These are phyloP conservation scores for Drosophila lini DNA, from an alignment of 1,140 invertebrate genomes.

Conservation along the genomic window DNA sequence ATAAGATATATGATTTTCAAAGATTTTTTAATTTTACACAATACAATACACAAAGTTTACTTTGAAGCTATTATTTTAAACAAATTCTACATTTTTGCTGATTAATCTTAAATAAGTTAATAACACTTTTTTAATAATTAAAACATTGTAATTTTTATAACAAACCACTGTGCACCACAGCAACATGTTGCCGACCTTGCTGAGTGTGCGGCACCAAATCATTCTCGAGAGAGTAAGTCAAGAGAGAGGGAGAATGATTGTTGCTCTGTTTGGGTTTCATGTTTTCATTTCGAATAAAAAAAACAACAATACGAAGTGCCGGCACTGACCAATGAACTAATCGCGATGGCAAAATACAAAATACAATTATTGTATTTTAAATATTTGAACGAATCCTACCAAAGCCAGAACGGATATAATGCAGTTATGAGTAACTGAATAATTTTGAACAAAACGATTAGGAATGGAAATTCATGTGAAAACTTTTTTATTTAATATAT, in stretches of 20 bases:
- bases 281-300: conserved; percentile 18
- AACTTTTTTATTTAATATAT: not conserved
- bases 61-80: rapidly evolving
- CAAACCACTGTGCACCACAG: not conserved
- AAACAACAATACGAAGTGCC: conserved; percentile 5
- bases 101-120: no score
- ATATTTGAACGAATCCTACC: not conserved
- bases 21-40: no score
- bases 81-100: no score
- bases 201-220: conserved; percentile 14
- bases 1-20: no score
- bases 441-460: not conserved
- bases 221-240: conserved; percentile 8
- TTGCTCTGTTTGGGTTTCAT: conserved; percentile 61
- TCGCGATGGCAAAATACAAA: not conserved
- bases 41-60: no score
- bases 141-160: no score
- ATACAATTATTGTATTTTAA: no score
- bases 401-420: not conserved
- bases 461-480: not conserved
- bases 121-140: no score
- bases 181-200: conserved; percentile 77
- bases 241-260: not conserved
- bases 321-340: not conserved
- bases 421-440: not conserved